These are phyloP conservation scores for Theristicus caerulescens DNA, from an alignment of 2,113 vertebrate species.

Conservation along the genomic window DNA sequence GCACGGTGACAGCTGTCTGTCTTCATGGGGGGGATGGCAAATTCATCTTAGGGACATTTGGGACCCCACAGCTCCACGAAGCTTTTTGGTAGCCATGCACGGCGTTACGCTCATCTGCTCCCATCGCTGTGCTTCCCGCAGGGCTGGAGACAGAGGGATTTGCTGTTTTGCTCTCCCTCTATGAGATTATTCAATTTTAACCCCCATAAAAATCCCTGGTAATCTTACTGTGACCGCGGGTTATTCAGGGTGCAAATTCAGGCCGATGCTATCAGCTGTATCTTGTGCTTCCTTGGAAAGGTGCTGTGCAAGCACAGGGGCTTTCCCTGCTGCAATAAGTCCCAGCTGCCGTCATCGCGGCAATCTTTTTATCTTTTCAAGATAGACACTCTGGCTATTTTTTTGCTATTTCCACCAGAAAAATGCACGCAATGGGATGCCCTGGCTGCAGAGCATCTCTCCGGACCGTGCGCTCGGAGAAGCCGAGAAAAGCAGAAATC, in stretches of 20 bases:
- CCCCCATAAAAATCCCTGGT: background rate
- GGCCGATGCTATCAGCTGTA: rapidly evolving
- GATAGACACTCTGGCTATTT: background rate
- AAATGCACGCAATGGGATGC: background rate
- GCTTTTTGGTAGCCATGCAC: background rate
- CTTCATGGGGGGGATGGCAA: background rate
- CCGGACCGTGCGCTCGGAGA: rapidly evolving
- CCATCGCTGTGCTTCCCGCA: background rate
- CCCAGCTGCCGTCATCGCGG: background rate
- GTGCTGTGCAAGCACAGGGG: background rate
- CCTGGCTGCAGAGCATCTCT: background rate
- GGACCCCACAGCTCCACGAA: background rate
- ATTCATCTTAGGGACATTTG: background rate
- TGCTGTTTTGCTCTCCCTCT: background rate
- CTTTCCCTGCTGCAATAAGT: background rate
- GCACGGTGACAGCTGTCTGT: background rate
- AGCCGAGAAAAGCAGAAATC: background rate
- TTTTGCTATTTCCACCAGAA: background rate
- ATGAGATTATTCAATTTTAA: background rate
- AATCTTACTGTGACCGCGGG: rapidly evolving
- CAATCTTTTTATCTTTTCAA: background rate
- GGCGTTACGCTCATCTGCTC: background rate
- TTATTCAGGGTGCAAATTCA: background rate
- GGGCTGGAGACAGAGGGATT: background rate
- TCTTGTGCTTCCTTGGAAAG: background rate